Evolutionary conservation across 2,888 invertebrate genomes (phyloP), one percentile per base, ranked within the genome.

Genomic region (Alentia gelatinosa): DNA sequence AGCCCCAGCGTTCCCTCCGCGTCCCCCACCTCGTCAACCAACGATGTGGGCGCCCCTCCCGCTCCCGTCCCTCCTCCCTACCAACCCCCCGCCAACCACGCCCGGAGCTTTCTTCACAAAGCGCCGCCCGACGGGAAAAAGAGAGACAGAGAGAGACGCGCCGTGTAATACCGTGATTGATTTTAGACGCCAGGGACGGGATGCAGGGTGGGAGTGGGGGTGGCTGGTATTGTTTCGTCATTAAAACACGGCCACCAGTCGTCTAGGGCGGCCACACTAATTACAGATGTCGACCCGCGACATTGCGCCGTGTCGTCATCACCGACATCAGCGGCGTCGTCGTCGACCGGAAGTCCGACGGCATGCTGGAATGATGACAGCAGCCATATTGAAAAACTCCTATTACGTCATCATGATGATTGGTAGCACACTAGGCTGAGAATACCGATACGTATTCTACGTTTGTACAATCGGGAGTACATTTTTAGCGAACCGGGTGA

Each of bases 151-250:
- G 42, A 1, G 50, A 26, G 3, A n/a, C 86, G 39, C 86, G 35
- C 42, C 35, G 47, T 50, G 47, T 86, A 86, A 86, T 50, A 47
- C 50, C 9, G 19, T 40, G 86, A 86, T 86, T 86, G 86, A 86
- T 86, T 86, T 86, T 47, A 47, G 83, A 83, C 1, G 83, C 15
- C 37, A 12, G 1, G 26, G 47, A 19, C 19, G 7, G 4, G 86
- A 40, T 26, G 74, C 35, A 5, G 3, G 74, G 74, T 33, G 35
- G 35, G 4, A 35, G 35, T 74, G 74, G 74, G 9, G 74, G 74
- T 26, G 86, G 23, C 26, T 50, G 86, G 47, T 50, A 47, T 86
- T 47, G 86, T 42, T 86, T 42, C 47, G 33, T 86, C 47, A 47
- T 86, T 86, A 83, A 83, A 83, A 83, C 83, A 40, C 19, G 83